These are phyloP conservation scores for Hyposmocoma kahamanoa DNA, from an alignment of 1,140 invertebrate genomes.

Conservation along the genomic window DNA sequence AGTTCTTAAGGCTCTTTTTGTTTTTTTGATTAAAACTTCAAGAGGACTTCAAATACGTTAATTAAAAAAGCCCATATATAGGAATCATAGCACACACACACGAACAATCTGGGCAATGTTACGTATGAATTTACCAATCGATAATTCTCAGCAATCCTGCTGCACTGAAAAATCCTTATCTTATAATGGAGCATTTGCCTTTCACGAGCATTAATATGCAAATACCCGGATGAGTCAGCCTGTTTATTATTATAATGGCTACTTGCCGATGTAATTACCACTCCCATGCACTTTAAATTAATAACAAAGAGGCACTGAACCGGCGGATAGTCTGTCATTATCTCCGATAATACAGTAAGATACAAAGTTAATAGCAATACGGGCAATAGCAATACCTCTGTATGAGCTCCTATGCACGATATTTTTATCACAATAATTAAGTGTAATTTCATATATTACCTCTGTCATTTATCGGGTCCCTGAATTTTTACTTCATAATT, in stretches of 20 bases:
- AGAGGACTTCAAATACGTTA: no score
- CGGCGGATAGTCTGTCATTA: slow-evolving; percentile 32
- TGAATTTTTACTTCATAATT: slow-evolving; percentile 28
- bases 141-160: no score
- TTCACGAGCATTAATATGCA: slow-evolving; percentile 45
- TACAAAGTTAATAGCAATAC: slow-evolving; percentile 28
- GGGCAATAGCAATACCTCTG: not conserved
- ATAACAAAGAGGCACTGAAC: slow-evolving; percentile 45
- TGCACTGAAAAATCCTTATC: no score
- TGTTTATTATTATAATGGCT: slow-evolving; percentile 49
- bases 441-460: slow-evolving; percentile 1
- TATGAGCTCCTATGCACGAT: not conserved
- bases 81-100: no score
- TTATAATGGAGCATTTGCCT: no score
- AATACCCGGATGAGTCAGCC: slow-evolving; percentile 38
- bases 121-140: no score
- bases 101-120: no score
- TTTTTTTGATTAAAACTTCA: no score
- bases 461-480: not conserved
- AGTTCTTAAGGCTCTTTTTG: no score
- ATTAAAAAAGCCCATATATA: no score
- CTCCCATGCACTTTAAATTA: slow-evolving; percentile 60
- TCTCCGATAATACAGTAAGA: slow-evolving; percentile 35
- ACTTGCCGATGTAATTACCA: slow-evolving; percentile 42
- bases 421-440: not conserved